phyloP scores from a whole-genome alignment of 2,888 invertebrate species.

The Scaptomyza reducta region DNA sequence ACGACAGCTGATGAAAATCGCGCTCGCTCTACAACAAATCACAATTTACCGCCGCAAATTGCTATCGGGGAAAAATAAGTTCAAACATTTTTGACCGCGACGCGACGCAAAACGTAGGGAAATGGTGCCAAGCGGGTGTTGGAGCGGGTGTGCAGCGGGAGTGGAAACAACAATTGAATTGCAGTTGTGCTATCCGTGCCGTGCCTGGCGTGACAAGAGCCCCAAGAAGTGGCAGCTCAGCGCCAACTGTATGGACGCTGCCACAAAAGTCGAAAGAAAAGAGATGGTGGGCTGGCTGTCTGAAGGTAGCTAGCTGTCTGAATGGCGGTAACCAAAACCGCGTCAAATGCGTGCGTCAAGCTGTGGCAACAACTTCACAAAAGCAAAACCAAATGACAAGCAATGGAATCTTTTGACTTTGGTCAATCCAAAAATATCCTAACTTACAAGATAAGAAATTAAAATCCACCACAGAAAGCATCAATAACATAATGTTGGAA shows the following conservation, averaged over 20 bases:
- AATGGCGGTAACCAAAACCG: slow-evolving; percentile 25
- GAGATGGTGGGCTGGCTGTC: not conserved
- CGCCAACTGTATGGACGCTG: slow-evolving; percentile 1
- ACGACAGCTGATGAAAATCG: slow-evolving; percentile 78
- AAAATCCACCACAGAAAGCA: too few species aligned
- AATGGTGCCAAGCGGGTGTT: slow-evolving; percentile 15
- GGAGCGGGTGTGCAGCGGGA: not conserved
- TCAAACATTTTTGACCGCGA: slow-evolving; percentile 64
- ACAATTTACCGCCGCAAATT: slow-evolving; percentile 79
- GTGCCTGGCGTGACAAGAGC: slow-evolving; percentile 77
- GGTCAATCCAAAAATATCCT: slow-evolving; percentile 8
- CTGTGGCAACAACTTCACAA: slow-evolving; percentile 30
- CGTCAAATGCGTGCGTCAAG: slow-evolving; percentile 58
- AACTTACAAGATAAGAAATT: not conserved
- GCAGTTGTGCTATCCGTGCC: slow-evolving; percentile 70
- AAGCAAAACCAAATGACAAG: slow-evolving; percentile 30
- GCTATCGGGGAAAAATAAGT: slow-evolving; percentile 74
- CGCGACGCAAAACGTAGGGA: slow-evolving; percentile 33
- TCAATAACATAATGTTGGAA: too few species aligned
- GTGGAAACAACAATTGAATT: slow-evolving; percentile 74
- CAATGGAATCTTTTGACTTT: slow-evolving; percentile 8
- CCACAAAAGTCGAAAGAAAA: not conserved
- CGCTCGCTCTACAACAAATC: slow-evolving; percentile 74
- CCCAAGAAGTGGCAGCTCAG: slow-evolving; percentile 45
- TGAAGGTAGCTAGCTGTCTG: not conserved